Percentiles rank a stretch among this genome's conserved stretches.
Conservation (phyloP, 2,113 vertebrate species). For the Chrysochloris asiatica region DNA sequence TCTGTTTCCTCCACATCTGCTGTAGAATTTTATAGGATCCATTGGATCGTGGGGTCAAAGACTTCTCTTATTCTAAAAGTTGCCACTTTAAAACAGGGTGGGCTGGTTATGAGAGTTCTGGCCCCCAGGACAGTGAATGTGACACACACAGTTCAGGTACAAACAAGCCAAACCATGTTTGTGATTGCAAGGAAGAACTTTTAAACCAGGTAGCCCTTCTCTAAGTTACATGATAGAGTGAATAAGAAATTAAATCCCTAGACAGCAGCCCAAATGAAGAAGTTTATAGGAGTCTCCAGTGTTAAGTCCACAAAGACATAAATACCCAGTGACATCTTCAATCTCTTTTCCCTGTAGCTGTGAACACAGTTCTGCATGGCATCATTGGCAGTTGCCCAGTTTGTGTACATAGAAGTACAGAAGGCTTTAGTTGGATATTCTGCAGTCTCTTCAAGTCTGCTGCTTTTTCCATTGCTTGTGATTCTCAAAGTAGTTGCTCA, state of each 20-base stretch:
- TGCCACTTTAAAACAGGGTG: neutral
- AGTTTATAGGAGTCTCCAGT: neutral
- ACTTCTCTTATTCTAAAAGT: constrained; percentile 11
- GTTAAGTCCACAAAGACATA: neutral
- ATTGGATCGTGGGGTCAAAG: neutral
- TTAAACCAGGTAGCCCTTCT: neutral
- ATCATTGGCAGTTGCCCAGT: neutral
- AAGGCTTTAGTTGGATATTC: neutral
- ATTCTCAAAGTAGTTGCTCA: neutral
- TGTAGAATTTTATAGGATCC: neutral
- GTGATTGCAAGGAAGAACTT: neutral
- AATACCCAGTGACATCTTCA: neutral
- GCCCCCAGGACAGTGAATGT: neutral
- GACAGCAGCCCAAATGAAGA: neutral
- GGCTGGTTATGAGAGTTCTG: neutral
- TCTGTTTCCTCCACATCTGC: neutral
- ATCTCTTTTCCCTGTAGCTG: no score
- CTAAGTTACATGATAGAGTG: no score
- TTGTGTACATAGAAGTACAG: no score
- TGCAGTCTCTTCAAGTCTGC: neutral
- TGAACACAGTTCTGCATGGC: neutral
- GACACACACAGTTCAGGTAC: neutral
- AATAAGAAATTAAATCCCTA: no score
- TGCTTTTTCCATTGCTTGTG: neutral
- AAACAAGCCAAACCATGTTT: neutral